Percentiles rank a stretch among this genome's conserved stretches.
Evolutionary conservation across 2,888 invertebrate species (phyloP).

Genomic region (Bellardia pandia): DNA sequence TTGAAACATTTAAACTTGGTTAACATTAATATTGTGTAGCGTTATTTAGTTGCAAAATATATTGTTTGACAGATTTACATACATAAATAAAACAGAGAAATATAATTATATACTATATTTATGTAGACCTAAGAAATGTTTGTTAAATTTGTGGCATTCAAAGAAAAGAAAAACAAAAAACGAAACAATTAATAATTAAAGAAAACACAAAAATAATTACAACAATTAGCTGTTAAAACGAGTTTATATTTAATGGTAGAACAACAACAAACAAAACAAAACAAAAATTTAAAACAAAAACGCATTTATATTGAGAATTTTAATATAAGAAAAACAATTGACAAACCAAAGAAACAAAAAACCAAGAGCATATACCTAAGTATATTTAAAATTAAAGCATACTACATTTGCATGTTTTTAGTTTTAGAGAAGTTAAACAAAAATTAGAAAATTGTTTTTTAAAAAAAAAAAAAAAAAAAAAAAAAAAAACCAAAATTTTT

Average conservation of each 20-base stretch:
- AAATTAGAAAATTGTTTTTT: conserved; percentile 27
- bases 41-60: conserved; percentile 18
- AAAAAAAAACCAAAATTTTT: neutral
- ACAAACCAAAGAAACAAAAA: neutral
- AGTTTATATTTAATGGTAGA: conserved; percentile 66
- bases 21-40: conserved; percentile 20
- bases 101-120: neutral
- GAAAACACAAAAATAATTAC: conserved; percentile 10
- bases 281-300: conserved; percentile 42
- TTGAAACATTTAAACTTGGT: neutral
- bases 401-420: conserved; percentile 29
- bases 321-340: conserved; percentile 51
- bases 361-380: neutral
- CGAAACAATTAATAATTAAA: conserved; percentile 22
- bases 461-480: neutral
- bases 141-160: conserved; percentile 21
- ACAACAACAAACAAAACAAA: conserved; percentile 41
- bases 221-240: conserved; percentile 60
- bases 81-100: neutral
- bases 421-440: conserved; percentile 23
- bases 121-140: conserved; percentile 17
- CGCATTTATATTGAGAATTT: conserved; percentile 69
- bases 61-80: neutral
- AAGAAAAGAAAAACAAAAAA: neutral
- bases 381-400: conserved; percentile 8